phyloP scores from a whole-genome alignment of 2,888 invertebrate species.

The Ectemnius continuus region DNA sequence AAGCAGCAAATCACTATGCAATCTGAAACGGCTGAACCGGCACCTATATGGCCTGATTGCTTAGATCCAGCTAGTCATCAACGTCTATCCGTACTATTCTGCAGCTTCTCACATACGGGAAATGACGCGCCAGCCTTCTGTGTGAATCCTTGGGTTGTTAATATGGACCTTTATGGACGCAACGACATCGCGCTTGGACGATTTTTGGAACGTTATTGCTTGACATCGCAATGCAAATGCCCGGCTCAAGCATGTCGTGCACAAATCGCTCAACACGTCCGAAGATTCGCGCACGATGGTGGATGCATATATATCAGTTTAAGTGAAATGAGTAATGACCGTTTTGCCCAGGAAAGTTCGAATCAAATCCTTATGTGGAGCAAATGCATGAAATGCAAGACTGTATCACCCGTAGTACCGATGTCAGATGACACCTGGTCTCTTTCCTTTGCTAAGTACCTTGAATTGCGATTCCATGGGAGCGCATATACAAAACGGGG shows the following conservation, averaged over 20 bases:
- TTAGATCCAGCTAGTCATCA: conserved; percentile 91
- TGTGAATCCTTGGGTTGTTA: conserved; percentile 93
- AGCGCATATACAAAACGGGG: conserved; percentile 84
- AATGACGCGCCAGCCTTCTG: conserved; percentile 92
- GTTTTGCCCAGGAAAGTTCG: conserved; percentile 79
- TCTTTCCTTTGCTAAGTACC: conserved; percentile 93
- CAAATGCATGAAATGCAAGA: conserved; percentile 86
- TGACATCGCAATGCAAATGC: conserved; percentile 90
- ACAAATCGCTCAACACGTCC: conserved; percentile 75
- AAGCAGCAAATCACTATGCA: conserved; percentile 29
- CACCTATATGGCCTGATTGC: conserved; percentile 80
- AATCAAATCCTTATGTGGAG: conserved; percentile 89
- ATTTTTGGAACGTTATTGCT: conserved; percentile 95
- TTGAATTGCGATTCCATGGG: conserved; percentile 91
- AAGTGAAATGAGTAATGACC: conserved; percentile 79
- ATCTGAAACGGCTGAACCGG: conserved; percentile 33
- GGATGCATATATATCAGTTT: conserved; percentile 90
- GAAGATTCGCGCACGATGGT: conserved; percentile 90
- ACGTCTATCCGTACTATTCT: conserved; percentile 91
- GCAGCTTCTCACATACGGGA: conserved; percentile 87
- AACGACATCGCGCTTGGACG: conserved; percentile 97
- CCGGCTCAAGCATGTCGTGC: conserved; percentile 80
- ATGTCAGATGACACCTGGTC: conserved; percentile 89
- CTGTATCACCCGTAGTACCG: conserved; percentile 86
- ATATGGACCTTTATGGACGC: conserved; percentile 96